A percentile compares a stretch with the other conserved stretches of the same genome.
Conservation (phyloP, 2,797 vertebrate species). For the Hoplostethus atlanticus region DNA sequence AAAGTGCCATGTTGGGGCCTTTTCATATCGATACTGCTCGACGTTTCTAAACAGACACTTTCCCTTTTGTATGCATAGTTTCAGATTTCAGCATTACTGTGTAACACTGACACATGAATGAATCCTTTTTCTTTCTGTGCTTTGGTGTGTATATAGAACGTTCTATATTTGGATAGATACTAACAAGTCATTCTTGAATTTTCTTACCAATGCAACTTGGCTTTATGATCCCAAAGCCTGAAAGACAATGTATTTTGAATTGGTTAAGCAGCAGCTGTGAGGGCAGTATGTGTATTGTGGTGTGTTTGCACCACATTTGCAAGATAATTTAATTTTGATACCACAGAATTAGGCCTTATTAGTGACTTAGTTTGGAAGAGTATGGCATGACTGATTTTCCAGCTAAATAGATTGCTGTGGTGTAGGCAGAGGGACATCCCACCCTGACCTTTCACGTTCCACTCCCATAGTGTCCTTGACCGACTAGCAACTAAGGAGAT, state of each 20-base stretch:
- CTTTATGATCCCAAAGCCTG: not conserved
- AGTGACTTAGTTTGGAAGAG: not conserved
- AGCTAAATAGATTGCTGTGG: not conserved
- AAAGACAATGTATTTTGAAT: not conserved
- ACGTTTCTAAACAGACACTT: slow-evolving; percentile 7
- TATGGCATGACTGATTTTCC: not conserved
- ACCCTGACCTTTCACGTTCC: not conserved
- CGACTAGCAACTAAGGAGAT: too few species aligned
- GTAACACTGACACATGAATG: slow-evolving; percentile 27
- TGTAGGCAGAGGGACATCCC: not conserved
- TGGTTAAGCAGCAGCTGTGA: not conserved
- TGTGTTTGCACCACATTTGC: not conserved
- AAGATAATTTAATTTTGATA: not conserved
- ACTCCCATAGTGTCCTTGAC: not conserved
- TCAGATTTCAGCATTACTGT: slow-evolving; percentile 8
- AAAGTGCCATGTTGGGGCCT: slow-evolving; percentile 41
- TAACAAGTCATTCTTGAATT: not conserved
- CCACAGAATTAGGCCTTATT: not conserved
- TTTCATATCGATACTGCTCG: slow-evolving; percentile 26
- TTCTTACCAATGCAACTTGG: not conserved
- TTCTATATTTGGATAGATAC: too few species aligned
- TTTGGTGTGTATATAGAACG: too few species aligned
- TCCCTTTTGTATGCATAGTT: slow-evolving; percentile 45
- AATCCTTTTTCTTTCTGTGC: slow-evolving; percentile 6
- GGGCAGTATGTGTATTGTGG: not conserved